A percentile compares a stretch with the other conserved stretches of the same genome.
Evolutionary conservation across 2,113 vertebrate genomes (phyloP).

Genomic region (Vanacampus margaritifer): DNA sequence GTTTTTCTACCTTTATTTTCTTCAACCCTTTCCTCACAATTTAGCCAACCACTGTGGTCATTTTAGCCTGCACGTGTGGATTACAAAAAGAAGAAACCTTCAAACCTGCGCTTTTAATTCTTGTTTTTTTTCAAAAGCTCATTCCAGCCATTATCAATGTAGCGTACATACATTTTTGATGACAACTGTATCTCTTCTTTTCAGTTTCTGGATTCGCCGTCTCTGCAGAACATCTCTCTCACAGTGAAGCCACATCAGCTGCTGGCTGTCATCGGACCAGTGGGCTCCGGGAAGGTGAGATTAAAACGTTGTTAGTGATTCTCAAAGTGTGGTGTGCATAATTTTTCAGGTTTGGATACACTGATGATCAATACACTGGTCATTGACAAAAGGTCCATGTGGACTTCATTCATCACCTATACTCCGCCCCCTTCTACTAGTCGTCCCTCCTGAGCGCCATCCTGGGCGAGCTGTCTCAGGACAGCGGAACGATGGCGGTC

Average conservation of each 20-base stretch:
- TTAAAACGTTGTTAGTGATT: not conserved
- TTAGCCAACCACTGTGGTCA: too few species aligned
- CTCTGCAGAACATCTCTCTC: conserved; percentile 78
- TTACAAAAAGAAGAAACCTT: too few species aligned
- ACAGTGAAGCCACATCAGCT: conserved; percentile 77
- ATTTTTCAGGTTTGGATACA: too few species aligned
- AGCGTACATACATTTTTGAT: not conserved
- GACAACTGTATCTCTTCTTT: not conserved
- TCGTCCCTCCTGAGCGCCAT: conserved; percentile 84
- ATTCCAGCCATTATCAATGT: not conserved
- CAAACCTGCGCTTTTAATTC: not conserved
- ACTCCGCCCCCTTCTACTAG: conserved; percentile 48
- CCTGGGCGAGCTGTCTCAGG: conserved; percentile 80
- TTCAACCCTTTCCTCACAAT: too few species aligned
- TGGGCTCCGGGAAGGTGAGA: conserved; percentile 87
- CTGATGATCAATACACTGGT: too few species aligned
- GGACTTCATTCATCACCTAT: not conserved
- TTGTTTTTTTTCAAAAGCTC: not conserved
- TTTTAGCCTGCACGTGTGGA: too few species aligned
- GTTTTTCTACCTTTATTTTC: too few species aligned
- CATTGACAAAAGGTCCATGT: not conserved
- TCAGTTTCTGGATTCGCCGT: conserved; percentile 78
- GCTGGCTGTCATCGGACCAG: conserved; percentile 84
- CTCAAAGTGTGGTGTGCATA: not conserved
- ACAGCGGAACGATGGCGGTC: conserved; percentile 72